Percentiles rank a stretch among this genome's conserved stretches.
Conservation (phyloP, 2,888 invertebrate genomes). For the Bursaphelenchus okinawaensis region DNA sequence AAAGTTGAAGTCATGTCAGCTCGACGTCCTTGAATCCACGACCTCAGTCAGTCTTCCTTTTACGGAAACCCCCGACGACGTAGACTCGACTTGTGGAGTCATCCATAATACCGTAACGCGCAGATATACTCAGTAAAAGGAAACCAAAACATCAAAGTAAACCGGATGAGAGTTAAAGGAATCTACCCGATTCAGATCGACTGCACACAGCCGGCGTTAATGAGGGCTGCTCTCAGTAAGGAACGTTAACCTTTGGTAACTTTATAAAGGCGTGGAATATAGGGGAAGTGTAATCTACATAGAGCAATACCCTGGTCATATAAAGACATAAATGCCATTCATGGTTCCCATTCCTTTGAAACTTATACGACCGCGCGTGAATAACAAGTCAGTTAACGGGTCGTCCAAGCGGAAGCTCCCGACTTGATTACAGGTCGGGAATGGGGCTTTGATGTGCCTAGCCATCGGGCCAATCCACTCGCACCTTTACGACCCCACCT, state of each 20-base stretch:
- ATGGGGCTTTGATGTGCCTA: neutral
- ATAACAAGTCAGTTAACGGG: neutral
- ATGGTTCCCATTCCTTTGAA: neutral
- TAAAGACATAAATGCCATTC: too few species aligned
- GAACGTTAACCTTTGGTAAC: too few species aligned
- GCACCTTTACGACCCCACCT: neutral
- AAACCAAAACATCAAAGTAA: neutral
- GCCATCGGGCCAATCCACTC: neutral
- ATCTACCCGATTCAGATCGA: neutral
- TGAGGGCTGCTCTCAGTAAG: too few species aligned
- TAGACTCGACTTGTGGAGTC: neutral
- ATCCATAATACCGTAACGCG: neutral
- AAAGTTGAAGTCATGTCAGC: neutral
- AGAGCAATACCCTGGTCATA: too few species aligned
- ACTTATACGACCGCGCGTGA: conserved; percentile 1
- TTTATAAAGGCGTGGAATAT: too few species aligned
- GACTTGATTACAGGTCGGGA: neutral
- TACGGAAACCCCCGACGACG: neutral
- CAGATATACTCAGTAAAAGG: neutral
- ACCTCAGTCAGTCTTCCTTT: neutral
- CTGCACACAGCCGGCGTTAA: neutral
- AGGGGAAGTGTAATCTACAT: too few species aligned
- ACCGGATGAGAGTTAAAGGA: neutral
- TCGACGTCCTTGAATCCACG: neutral
- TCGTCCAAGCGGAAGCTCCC: neutral